Evolutionary conservation across 2,113 vertebrate genomes (phyloP), one percentile per base, ranked within the genome.

Genomic region (Rhea pennata): DNA sequence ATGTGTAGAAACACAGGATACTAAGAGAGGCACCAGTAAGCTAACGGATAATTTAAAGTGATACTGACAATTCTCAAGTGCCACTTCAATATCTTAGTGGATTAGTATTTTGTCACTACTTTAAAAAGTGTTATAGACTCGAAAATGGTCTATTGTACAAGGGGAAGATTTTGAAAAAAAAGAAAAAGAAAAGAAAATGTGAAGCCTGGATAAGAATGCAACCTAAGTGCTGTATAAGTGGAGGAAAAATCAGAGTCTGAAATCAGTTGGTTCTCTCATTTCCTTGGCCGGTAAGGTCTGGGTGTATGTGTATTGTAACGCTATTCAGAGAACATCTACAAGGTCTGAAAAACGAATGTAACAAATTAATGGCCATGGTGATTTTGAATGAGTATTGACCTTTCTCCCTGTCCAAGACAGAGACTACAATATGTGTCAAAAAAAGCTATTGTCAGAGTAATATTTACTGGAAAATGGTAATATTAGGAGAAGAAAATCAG

Each of bases 1-100:
- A 4, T 70, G 66, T 87, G 77, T 87, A 77, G 89, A 91, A 96
- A 95, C 87, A 76, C 9, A 56, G 64, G 54, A 83, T 62, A 80
- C 74, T 50, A n/a, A 93, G 54, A 89, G 58, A 92, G 26, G 33
- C 53, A 62, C 58, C 44, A 50, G 73, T 10, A 58, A 33, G 8
- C 46, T 67, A 74, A 84, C 66, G 95, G 62, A 74, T 59, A 76
- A 76, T 78, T 92, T 79, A 70, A 93, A 93, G 83, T 31, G 48
- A 92, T 73, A 75, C 70, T 92, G 84, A 71, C 85, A 84, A 95
- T 94, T 95, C 87, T 82, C 58, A 89, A 95, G 81, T 87, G 64
- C 53, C 78, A 79, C 90, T 94, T 93, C 19, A 82, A 23, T 24
- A 50, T 39, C 46, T 53, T 74, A 92, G 80, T 64, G 84, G 59